Conservation (phyloP, 92 coral and sea anemone genomes). For the Palythoa caribaeorum region DNA sequence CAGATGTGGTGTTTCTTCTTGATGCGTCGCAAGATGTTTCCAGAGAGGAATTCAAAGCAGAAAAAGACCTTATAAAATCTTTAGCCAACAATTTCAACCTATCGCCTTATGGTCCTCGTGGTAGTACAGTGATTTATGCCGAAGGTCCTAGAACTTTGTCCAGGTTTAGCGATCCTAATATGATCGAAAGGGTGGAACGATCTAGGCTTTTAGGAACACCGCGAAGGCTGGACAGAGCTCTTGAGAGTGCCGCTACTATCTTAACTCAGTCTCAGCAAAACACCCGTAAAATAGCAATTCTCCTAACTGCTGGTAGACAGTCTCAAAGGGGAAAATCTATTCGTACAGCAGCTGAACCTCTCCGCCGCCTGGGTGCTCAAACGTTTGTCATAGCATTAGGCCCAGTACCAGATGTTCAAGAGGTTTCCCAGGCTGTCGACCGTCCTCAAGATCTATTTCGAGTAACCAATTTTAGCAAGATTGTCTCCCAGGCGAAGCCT, state of each 20-base stretch:
- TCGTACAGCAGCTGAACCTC: constrained; percentile 39
- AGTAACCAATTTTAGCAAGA: constrained; percentile 4
- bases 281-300: constrained; percentile 49
- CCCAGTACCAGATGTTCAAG: constrained; percentile 2
- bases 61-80: constrained; percentile 48
- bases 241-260: constrained; percentile 23
- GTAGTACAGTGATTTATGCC: constrained; percentile 24
- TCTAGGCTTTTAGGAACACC: constrained; percentile 13
- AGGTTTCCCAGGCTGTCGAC: constrained; percentile 4
- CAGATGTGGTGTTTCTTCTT: constrained; percentile 52
- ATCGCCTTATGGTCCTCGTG: constrained; percentile 27
- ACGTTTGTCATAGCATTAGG: constrained; percentile 30
- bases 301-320: constrained; percentile 57
- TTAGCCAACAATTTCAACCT: constrained; percentile 25
- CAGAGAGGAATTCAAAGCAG: constrained; percentile 22
- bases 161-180: constrained; percentile 6
- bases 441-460: constrained; percentile 25
- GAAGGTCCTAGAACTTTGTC: constrained; percentile 13
- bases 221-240: constrained; percentile 18
- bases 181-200: background rate
- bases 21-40: constrained; percentile 60
- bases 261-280: background rate
- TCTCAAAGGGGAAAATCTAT: constrained; percentile 43
- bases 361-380: constrained; percentile 33
- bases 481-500: constrained; percentile 12